Evolutionary conservation across 2,888 invertebrate species (phyloP).

Genomic region (Acleris holmiana): DNA sequence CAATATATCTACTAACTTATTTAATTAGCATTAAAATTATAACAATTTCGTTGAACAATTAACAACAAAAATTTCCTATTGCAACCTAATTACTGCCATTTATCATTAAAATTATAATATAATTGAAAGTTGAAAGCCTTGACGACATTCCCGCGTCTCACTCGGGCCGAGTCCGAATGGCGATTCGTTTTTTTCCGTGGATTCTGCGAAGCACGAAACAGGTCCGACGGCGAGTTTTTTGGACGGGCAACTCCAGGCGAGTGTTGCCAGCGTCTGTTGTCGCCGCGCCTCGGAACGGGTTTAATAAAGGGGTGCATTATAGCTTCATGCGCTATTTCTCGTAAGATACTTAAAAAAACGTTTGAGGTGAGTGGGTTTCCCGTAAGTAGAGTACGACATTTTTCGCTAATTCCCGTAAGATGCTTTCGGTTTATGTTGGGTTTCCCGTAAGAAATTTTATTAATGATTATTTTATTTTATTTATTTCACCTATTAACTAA

Average conservation of each 20-base stretch:
- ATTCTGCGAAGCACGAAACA: constrained; percentile 78
- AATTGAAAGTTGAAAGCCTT: constrained; percentile 70
- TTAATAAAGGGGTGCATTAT: constrained; percentile 10
- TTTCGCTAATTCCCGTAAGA: too few relatives aligned
- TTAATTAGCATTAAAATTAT: not conserved
- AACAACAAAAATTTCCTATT: constrained; percentile 1
- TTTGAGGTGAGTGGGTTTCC: too few relatives aligned
- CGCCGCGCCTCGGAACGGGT: constrained; percentile 9
- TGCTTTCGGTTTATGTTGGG: too few relatives aligned
- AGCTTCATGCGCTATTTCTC: not conserved
- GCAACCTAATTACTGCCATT: not conserved
- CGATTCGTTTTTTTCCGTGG: constrained; percentile 72
- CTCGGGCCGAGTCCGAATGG: constrained; percentile 63
- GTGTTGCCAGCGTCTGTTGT: constrained; percentile 52
- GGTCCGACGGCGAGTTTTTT: constrained; percentile 77
- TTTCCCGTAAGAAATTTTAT: too few relatives aligned
- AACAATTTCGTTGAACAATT: constrained; percentile 1
- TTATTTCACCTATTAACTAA: too few relatives aligned
- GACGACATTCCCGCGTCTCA: constrained; percentile 69
- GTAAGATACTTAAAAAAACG: too few relatives aligned
- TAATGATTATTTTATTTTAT: too few relatives aligned
- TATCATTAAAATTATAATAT: constrained; percentile 29
- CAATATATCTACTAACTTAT: not conserved
- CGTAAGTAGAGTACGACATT: too few relatives aligned
- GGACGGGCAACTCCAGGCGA: constrained; percentile 60